These are phyloP conservation scores for Bursaphelenchus okinawaensis DNA, from an alignment of 2,888 invertebrate species.

Conservation along the genomic window DNA sequence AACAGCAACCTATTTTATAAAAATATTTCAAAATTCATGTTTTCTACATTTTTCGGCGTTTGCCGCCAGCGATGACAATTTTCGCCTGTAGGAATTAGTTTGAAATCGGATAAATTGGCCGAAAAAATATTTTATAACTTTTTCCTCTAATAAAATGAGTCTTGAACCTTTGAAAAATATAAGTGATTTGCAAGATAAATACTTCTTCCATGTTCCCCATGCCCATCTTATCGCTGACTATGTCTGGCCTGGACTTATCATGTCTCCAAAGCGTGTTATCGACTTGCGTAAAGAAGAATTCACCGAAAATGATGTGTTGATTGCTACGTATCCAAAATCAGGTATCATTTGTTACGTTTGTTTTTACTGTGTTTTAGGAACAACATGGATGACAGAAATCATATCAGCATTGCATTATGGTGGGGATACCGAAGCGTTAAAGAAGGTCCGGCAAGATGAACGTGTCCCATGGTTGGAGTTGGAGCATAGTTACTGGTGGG, in stretches of 20 bases:
- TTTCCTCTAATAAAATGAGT: conserved; percentile 13
- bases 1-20: too few species aligned
- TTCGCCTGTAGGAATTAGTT: too few species aligned
- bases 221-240: conserved; percentile 36
- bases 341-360: conserved; percentile 62
- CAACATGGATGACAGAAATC: conserved; percentile 61
- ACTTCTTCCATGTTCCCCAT: conserved; percentile 36
- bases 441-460: conserved; percentile 49
- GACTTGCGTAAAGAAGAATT: conserved; percentile 38
- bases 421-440: conserved; percentile 57
- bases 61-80: too few species aligned
- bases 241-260: conserved; percentile 51
- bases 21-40: too few species aligned
- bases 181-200: conserved; percentile 19
- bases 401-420: conserved; percentile 59
- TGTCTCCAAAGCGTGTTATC: conserved; percentile 39
- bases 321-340: conserved; percentile 81
- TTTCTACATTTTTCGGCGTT: too few species aligned
- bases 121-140: not conserved
- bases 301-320: conserved; percentile 74
- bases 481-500: conserved; percentile 34
- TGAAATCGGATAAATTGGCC: not conserved
- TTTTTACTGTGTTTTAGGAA: conserved; percentile 52
- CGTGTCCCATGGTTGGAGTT: conserved; percentile 48
- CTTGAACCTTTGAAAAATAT: conserved; percentile 20